Conservation (phyloP, 2,888 invertebrate species). For the Rotaria sp. region DNA sequence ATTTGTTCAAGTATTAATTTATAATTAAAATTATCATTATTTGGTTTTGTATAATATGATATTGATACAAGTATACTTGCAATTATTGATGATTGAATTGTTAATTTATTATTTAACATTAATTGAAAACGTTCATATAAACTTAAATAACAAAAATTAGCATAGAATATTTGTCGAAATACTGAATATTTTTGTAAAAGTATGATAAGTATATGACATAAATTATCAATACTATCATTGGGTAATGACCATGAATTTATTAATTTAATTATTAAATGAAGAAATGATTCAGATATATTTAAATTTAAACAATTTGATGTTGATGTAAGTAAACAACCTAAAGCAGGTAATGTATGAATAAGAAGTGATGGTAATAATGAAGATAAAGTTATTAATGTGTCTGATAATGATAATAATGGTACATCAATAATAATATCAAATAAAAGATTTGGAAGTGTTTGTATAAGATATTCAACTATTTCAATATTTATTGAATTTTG, state of each 20-base stretch:
- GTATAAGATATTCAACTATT: background rate
- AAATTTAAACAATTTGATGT: background rate
- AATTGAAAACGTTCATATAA: background rate
- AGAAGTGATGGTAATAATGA: background rate
- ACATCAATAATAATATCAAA: background rate
- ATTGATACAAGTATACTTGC: background rate
- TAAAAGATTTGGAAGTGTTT: background rate
- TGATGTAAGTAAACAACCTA: background rate
- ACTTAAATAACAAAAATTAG: background rate
- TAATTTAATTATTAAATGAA: background rate
- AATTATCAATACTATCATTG: background rate
- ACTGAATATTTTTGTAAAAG: background rate
- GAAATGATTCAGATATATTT: background rate
- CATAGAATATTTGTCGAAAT: background rate
- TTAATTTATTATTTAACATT: background rate
- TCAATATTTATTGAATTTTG: background rate
- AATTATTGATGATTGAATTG: background rate
- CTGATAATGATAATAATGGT: background rate
- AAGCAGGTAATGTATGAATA: background rate
- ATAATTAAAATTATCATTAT: background rate
- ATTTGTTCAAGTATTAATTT: background rate
- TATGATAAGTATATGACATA: background rate
- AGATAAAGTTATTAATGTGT: conserved; percentile 15
- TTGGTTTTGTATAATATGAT: background rate
- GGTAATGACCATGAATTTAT: background rate